Base-by-base conservation (phyloP, 2,888 invertebrate species). In the Sarcophaga rosellei region DNA sequence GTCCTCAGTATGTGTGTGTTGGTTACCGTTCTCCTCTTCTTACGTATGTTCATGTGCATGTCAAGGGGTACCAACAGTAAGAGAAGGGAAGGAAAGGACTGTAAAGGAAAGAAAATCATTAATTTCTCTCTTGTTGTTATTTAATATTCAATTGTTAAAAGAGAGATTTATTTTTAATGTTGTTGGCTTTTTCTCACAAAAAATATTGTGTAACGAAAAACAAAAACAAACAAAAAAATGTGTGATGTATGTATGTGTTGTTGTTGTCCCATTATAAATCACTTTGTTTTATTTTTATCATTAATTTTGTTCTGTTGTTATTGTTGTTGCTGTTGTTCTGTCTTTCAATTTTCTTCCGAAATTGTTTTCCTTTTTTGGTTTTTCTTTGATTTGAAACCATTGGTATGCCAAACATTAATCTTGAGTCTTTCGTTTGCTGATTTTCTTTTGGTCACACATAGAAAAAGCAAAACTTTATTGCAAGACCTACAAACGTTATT, bases 261-360 rank as follows among this genome's bases (percentile, higher is more conserved):
- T 77, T 81, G 47, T 65, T 84, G 74, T 78, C 74, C 81, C 76
- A 84, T 86, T 84, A 86, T 84, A 86, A 86, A 86, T 86, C 81
- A 84, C 86, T 86, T 84, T 86, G 74, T 81, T 84, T 86, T 78
- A 78, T 78, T 66, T 45, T 44, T 20, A 66, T 44, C 66, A 66
- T 66, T 44, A 66, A 66, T 66, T 20, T 45, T 20, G 35, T 35
- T 35, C 35, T 35, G 35, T 35, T 25, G 25, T 4, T 25, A 5
- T 23, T 25, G 25, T 35, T 35, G 35, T 35, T 35, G 20, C 21
- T 61, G 61, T 20, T 44, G 11, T 20, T 44, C 17, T 66, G 35
- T 20, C n/a, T 44, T 66, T 45, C 20, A 3, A 53, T 53, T 53
- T 12, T 53, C 15, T 53, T 15, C 17, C 4, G 15, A 53, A 53